Conservation (phyloP, 2,888 invertebrate species). For the Amiota communis region DNA sequence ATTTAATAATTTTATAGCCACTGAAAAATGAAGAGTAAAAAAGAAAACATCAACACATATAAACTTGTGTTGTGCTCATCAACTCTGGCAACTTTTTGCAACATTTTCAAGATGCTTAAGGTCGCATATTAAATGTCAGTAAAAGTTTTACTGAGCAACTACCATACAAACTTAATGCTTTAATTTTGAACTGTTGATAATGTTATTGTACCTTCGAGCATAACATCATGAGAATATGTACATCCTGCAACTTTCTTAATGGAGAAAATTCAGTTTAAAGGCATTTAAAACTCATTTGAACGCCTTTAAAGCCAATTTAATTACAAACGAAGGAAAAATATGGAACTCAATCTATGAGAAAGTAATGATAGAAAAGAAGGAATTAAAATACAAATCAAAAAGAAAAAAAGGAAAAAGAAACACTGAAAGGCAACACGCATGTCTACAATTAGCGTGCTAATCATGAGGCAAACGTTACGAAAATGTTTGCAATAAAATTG, state of each 20-base stretch:
- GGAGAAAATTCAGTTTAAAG: background rate
- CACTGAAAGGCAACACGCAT: no score
- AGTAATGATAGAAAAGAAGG: background rate
- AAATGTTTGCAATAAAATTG: no score
- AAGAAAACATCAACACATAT: background rate
- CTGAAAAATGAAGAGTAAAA: no score
- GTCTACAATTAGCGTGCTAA: no score
- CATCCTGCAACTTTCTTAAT: no score
- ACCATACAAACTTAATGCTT: background rate
- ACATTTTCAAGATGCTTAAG: background rate
- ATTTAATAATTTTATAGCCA: no score
- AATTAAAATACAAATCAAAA: background rate
- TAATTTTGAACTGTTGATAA: background rate
- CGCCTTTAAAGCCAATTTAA: background rate
- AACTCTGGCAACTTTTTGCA: background rate
- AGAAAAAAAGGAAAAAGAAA: no score
- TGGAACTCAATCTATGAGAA: background rate
- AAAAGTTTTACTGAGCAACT: conserved; percentile 17
- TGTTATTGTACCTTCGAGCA: no score
- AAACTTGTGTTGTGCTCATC: background rate
- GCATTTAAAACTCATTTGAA: background rate
- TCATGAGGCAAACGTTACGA: no score
- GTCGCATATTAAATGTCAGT: conserved; percentile 14
- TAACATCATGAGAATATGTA: no score
- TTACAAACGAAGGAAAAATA: background rate